Percentiles rank a stretch among this genome's conserved stretches.
Conservation (phyloP, 2,113 vertebrate genomes). For the Galemys pyrenaicus region DNA sequence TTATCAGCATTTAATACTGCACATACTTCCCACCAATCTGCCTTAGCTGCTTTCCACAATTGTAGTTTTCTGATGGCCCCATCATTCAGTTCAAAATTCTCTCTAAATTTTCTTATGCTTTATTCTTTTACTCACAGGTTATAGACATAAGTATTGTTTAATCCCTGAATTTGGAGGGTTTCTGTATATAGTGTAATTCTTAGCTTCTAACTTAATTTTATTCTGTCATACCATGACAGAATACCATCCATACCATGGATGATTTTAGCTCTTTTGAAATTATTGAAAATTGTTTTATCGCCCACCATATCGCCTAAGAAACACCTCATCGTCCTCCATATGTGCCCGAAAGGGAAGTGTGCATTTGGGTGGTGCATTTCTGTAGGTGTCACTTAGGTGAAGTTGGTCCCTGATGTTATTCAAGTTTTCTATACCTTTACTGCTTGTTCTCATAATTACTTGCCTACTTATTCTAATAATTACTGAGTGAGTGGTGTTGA, state of each 20-base stretch:
- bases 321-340: background rate
- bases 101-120: background rate
- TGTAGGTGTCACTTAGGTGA: background rate
- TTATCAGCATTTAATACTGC: background rate
- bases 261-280: background rate
- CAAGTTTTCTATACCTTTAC: background rate
- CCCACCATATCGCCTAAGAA: background rate
- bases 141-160: background rate
- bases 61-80: background rate
- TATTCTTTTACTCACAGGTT: background rate
- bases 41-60: background rate
- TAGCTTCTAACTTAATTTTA: background rate
- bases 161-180: background rate
- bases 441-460: background rate
- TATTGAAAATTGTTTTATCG: background rate
- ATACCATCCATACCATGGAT: background rate
- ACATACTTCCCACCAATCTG: background rate
- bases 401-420: background rate
- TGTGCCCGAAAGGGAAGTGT: background rate
- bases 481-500: background rate
- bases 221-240: too few species aligned
- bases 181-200: background rate
- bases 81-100: background rate
- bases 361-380: background rate
- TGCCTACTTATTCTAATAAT: constrained; percentile 19